These are phyloP conservation scores for Hippocampus guttulatus DNA, from an alignment of 2,113 vertebrate species.

Conservation along the genomic window DNA sequence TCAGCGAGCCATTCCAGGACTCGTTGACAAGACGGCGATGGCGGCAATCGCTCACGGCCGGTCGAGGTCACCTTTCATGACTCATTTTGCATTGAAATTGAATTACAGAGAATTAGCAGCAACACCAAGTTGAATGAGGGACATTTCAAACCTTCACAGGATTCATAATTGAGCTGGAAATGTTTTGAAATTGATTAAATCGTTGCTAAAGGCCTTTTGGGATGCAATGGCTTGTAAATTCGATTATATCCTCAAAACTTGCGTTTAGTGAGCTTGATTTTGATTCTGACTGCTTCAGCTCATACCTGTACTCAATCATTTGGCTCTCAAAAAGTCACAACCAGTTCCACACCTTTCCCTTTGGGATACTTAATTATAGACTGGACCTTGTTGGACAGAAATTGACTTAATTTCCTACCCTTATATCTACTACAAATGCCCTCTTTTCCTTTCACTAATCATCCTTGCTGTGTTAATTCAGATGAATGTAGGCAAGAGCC, in stretches of 20 bases:
- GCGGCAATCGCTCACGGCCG: not conserved
- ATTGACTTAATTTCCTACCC: not conserved
- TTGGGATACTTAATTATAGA: not conserved
- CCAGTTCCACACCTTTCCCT: no score
- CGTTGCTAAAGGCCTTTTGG: not conserved
- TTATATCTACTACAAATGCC: not conserved
- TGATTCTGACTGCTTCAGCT: no score
- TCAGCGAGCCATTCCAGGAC: conserved; percentile 20
- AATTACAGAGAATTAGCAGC: not conserved
- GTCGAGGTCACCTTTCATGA: not conserved
- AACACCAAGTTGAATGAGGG: not conserved
- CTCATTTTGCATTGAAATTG: not conserved
- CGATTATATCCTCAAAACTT: not conserved
- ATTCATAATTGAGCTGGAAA: conserved; percentile 1
- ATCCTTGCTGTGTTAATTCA: conserved; percentile 9
- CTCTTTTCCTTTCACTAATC: conserved; percentile 14
- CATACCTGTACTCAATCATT: no score
- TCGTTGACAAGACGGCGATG: conserved; percentile 19
- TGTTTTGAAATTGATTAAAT: not conserved
- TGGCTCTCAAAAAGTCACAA: no score
- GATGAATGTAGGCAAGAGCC: conserved; percentile 16
- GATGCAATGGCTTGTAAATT: not conserved
- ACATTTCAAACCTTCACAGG: not conserved
- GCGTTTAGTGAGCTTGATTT: not conserved
- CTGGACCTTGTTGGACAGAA: not conserved